Percentiles rank a stretch among this genome's conserved stretches.
phyloP scores from a whole-genome alignment of 2,113 vertebrate genomes.

The Crotalus viridis region DNA sequence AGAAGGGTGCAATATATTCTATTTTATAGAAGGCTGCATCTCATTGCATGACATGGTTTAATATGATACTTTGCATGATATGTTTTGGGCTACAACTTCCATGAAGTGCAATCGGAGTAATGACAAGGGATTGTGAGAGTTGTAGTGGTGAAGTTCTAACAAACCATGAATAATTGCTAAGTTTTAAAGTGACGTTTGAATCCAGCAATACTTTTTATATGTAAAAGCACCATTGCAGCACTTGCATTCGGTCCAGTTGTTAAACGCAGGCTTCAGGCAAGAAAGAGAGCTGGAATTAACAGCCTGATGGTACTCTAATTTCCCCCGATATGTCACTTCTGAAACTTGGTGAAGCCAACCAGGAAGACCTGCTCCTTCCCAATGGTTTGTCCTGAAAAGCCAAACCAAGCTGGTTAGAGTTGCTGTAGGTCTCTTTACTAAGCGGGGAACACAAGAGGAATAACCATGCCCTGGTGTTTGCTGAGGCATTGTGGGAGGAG shows the following conservation, averaged over 20 bases:
- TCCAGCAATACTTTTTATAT: not conserved
- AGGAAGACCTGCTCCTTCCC: not conserved
- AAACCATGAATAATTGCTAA: not conserved
- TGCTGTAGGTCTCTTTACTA: not conserved
- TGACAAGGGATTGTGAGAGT: not conserved
- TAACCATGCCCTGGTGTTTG: constrained; percentile 7
- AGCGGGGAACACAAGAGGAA: not conserved
- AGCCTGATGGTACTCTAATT: not conserved
- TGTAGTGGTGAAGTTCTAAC: not conserved
- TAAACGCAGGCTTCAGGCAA: not conserved
- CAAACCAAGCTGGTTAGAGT: not conserved
- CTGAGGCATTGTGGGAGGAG: constrained; percentile 7
- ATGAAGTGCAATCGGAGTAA: not conserved
- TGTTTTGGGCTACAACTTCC: not conserved
- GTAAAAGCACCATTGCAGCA: not conserved
- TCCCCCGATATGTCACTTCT: not conserved
- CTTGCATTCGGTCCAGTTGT: not conserved
- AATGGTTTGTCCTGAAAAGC: not conserved
- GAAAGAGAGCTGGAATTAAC: not conserved
- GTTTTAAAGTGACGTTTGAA: not conserved
- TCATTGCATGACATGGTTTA: not conserved
- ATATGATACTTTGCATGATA: not conserved
- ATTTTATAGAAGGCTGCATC: not conserved
- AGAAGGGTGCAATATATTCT: not conserved
- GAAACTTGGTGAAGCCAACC: not conserved